Evolutionary conservation across 2,888 invertebrate genomes (phyloP), one percentile per base, ranked within the genome.

Genomic region (Hemithea aestivaria): DNA sequence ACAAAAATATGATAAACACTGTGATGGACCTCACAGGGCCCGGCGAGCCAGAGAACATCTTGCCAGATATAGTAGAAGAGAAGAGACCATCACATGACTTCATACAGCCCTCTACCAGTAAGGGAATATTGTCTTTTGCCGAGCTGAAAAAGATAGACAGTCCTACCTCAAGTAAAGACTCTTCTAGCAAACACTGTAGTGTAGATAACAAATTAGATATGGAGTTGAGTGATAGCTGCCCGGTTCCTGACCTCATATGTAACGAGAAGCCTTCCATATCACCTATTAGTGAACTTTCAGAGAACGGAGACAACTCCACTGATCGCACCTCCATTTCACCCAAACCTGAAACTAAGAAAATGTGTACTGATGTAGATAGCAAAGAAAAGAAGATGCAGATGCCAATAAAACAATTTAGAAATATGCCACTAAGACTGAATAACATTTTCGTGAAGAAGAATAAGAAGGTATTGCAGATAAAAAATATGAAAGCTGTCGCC

Each of bases 251-350:
- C 56, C 66, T 88, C 47, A 87, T 84, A 45, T 88, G 87, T 55
- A 88, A 87, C 56, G 88, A 88, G 55, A 87, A 88, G 45, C 83
- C 87, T 27, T 85, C 87, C 20, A 81, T 87, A 58, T 87, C 88
- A 12, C 87, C 87, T 2, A 84, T 84, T 56, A 87, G 87, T 59
- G 87, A 87, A 52, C 56, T 87, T 35, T 85, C 85, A 1, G 87
- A 87, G 54, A 70, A 68, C 47, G 78, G 81, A 2, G 85, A 85
- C n/a, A 83, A 78, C 52, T 80, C 80, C 5, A 74, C 62, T 11
- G 84, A 84, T 43, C 70, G 48, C 35, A 54, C 63, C 12, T 56
- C 66, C 37, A 50, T 71, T 10, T 70, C 74, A 11, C 76, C 73
- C 7, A 78, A 74, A 51, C 66, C 67, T 52, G 48, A 61, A 39